Evolutionary conservation across 2,113 vertebrate species (phyloP).

Genomic region (Candoia aspera): DNA sequence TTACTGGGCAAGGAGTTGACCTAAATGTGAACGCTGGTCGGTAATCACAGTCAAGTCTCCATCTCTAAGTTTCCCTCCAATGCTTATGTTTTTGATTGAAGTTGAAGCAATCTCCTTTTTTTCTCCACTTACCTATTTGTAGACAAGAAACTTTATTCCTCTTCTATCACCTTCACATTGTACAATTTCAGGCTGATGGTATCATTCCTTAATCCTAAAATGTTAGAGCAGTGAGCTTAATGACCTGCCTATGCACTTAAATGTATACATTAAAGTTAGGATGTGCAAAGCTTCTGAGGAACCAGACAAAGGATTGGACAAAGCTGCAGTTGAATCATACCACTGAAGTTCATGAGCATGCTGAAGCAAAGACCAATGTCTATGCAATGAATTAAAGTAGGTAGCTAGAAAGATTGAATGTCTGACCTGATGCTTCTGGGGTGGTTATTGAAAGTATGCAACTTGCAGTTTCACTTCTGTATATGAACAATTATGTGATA

Average conservation of each 20-base stretch:
- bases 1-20: not conserved
- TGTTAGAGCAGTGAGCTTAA: not conserved
- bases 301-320: not conserved
- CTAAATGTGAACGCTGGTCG: not conserved
- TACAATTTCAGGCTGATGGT: not conserved
- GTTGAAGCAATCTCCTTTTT: not conserved
- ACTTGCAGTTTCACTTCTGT: not conserved
- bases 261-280: conserved; percentile 28
- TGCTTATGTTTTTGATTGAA: not conserved
- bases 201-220: not conserved
- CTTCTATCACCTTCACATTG: not conserved
- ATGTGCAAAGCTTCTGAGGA: not conserved
- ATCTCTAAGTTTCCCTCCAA: not conserved
- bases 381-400: not conserved
- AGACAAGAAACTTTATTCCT: not conserved
- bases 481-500: not conserved
- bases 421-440: not conserved
- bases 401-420: too few species aligned
- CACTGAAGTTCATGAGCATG: not conserved
- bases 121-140: not conserved
- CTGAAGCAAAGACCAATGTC: not conserved
- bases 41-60: not conserved
- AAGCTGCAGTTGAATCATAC: not conserved
- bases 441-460: not conserved
- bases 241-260: not conserved